Evolutionary conservation across 2,888 invertebrate genomes (phyloP), one percentile per base, ranked within the genome.

Genomic region (Merodon equestris): DNA sequence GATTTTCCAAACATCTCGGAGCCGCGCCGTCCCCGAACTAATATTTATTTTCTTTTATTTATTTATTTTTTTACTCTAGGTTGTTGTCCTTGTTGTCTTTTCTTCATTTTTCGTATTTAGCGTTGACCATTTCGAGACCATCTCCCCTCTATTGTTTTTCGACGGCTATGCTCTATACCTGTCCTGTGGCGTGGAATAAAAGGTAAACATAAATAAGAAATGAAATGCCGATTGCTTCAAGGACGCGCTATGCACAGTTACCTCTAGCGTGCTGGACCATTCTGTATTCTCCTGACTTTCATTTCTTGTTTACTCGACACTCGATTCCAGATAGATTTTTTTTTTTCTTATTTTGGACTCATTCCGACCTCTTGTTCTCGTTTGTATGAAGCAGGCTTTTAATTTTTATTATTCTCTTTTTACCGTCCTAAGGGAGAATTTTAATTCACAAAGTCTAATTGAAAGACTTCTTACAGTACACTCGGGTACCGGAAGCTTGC

Each of bases 371-470:
- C 12, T 12, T 42, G 12, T 42, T 12, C 42, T 4, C 42, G 12
- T 42, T 42, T 12, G 12, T n/a, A n/a, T n/a, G 12, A 4, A 42
- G 12, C 13, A 4, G 42, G 13, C 27, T 4, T 7, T 27, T 27
- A 27, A 7, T 27, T 64, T 17, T 58, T 47, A 13, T 44, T 50
- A 56, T 36, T 15, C 10, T 40, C 18, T 9, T 72, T 51, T 53
- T 54, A 7, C 27, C 27, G 36, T n/a, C 42, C 40, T 40, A 10
- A 71, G 45, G 61, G 54, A 54, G 19, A 18, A 53, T 54, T 66
- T 54, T 66, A 66, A 73, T 66, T 60, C 27, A 47, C 34, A 66
- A 58, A 54, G 58, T 44, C 42, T 53, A 66, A 34, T 66, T 53
- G 38, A 57, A 57, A 19, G 19, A 47, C 47, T 60, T 15, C 45